phyloP scores from a whole-genome alignment of 2,113 vertebrate species.

The Willisornis vidua region DNA sequence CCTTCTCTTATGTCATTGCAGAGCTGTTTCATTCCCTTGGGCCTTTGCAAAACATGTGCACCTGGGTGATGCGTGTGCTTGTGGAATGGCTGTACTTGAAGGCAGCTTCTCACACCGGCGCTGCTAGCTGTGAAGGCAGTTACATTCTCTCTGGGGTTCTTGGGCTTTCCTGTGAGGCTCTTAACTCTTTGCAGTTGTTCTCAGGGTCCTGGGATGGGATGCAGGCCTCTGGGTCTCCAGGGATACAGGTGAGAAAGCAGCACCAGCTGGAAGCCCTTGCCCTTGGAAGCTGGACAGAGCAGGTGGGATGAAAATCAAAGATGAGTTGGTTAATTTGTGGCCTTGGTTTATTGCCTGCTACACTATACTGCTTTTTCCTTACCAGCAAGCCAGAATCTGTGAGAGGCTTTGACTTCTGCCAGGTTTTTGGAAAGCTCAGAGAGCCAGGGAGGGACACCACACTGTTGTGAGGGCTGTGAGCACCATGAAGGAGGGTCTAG shows the following conservation, averaged over 20 bases:
- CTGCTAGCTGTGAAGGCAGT: conserved; percentile 13
- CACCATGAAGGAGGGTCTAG: background rate
- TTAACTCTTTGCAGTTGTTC: background rate
- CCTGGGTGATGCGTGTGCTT: conserved; percentile 8
- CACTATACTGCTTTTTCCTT: background rate
- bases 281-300: background rate
- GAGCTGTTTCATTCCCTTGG: conserved; percentile 45
- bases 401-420: background rate
- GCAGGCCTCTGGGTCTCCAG: background rate
- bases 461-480: background rate
- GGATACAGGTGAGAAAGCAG: background rate
- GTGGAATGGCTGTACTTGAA: background rate
- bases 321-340: background rate
- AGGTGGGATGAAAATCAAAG: background rate
- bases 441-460: background rate
- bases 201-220: background rate
- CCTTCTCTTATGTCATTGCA: conserved; percentile 34
- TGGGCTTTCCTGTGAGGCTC: background rate
- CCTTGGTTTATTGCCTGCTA: background rate
- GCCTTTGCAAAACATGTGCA: conserved; percentile 33
- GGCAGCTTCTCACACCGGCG: background rate
- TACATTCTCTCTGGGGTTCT: background rate
- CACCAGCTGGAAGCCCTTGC: background rate
- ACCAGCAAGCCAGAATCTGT: background rate
- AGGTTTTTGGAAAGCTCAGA: background rate